Evolutionary conservation across 2,888 invertebrate species (phyloP), one percentile per base, ranked within the genome.

Genomic region (Athalia cordata): DNA sequence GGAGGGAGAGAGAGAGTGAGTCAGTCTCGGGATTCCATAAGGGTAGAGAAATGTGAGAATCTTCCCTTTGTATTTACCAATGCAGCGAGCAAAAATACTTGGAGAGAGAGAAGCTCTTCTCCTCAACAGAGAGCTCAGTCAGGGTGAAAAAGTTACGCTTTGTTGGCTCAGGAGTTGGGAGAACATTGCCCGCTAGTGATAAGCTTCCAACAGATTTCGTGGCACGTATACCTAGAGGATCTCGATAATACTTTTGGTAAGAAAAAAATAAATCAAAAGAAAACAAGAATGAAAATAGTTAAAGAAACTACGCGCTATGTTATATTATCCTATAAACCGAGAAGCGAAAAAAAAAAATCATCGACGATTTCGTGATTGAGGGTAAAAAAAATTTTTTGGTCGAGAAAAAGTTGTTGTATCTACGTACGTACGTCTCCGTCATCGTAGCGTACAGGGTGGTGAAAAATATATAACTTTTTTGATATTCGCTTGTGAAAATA

Each of bases 401-500:
- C 3, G 43, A 29, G 29, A 9, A 62, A 29, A 15, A 62, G 29
- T 62, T 4, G 61, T 13, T 15, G 3, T 6, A 5, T 13, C 13
- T 29, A 61, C 57, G 4, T 29, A 61, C 57, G 4, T 57, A 9
- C 9, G 9, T 61, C 8, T 29, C 15, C 29, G 62, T 6, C 4
- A 43, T 62, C 43, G 15, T 15, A 15, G 43, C 43, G n/a, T n/a
- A 62, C 43, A 29, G 29, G 3, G 62, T 9, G 15, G n/a, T n/a
- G n/a, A n/a, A 49, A 11, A 13, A n/a, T 6, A 62, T 62, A 52
- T 50, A 29, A 75, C 59, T 65, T 78, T 78, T 78, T 78, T 61
- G 64, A 78, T 78, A 82, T 82, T 79, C 79, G 59, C 78, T 77
- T 64, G 77, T 79, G 80, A 77, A 81, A 81, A 83, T 83, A 81